Evolutionary conservation across 2,888 invertebrate species (phyloP).

Genomic region (Lagria hirta): DNA sequence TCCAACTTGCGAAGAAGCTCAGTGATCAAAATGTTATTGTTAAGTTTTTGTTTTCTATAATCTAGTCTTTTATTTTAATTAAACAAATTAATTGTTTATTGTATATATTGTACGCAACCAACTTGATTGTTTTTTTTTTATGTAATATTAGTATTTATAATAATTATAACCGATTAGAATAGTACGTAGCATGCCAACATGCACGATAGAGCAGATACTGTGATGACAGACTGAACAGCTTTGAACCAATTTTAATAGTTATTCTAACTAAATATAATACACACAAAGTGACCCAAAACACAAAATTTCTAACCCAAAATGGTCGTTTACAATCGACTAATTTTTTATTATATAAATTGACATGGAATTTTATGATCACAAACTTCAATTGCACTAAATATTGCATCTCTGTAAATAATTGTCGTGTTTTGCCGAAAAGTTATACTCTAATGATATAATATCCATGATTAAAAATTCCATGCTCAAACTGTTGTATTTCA

Average conservation of each 20-base stretch:
- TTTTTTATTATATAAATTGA: constrained; percentile 2
- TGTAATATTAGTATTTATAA: constrained; percentile 18
- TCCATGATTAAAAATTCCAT: constrained; percentile 21
- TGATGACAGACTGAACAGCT: constrained; percentile 46
- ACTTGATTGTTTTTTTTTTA: constrained; percentile 15
- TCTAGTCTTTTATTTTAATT: no score
- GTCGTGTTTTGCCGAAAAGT: constrained; percentile 8
- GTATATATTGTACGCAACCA: constrained; percentile 19
- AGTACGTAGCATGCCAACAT: constrained; percentile 37
- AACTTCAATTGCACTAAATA: constrained; percentile 7
- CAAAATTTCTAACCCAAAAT: constrained; percentile 3
- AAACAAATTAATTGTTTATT: constrained; percentile 18
- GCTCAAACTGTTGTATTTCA: constrained; percentile 15
- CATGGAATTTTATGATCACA: constrained; percentile 12
- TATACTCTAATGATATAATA: no score
- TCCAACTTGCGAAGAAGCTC: constrained; percentile 20
- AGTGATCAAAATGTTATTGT: constrained; percentile 14
- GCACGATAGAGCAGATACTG: constrained; percentile 47
- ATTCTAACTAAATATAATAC: constrained; percentile 8
- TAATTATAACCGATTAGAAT: constrained; percentile 19
- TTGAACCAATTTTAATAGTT: constrained; percentile 41
- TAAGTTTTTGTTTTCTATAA: constrained; percentile 14
- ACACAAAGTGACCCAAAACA: background rate
- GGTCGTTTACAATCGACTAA: constrained; percentile 13
- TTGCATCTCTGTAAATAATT: constrained; percentile 15